phyloP scores from a whole-genome alignment of 2,888 invertebrate species.

The Autographa pulchrina region DNA sequence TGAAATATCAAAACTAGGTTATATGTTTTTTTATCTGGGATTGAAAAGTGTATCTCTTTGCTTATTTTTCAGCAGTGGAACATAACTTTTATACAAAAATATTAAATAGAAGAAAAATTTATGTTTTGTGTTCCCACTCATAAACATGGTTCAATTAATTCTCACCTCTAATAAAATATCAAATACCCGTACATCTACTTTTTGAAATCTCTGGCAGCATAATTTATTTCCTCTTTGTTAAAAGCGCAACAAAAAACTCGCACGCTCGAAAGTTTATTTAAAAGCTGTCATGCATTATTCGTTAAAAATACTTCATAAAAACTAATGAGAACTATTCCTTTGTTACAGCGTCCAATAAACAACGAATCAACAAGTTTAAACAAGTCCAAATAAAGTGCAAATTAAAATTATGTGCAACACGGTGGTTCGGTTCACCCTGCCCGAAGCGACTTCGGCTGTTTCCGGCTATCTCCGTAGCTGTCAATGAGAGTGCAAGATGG shows the following conservation, averaged over 20 bases:
- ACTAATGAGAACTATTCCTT: constrained; percentile 32
- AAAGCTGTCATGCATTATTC: background rate
- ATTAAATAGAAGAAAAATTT: background rate
- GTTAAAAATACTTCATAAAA: background rate
- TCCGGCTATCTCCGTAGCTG: constrained; percentile 70
- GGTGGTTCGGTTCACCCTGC: constrained; percentile 42
- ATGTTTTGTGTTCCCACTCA: background rate
- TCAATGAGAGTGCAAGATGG: constrained; percentile 81
- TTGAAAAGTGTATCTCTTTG: too few species aligned
- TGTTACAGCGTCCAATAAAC: constrained; percentile 59
- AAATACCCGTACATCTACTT: background rate
- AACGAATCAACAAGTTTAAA: constrained; percentile 47
- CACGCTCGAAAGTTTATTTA: background rate
- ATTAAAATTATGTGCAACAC: constrained; percentile 65
- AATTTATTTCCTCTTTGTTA: background rate
- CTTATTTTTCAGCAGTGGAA: too few species aligned
- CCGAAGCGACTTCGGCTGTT: constrained; percentile 54
- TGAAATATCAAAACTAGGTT: background rate
- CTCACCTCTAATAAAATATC: background rate
- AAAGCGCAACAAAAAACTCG: constrained; percentile 1
- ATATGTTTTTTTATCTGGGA: too few species aligned
- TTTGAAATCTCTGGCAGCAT: too few species aligned
- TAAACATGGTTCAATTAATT: background rate
- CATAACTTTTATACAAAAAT: background rate
- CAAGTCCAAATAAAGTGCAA: constrained; percentile 32